Percentiles rank a stretch among this genome's conserved stretches.
These are phyloP conservation scores for Hylomyscus alleni DNA, from an alignment of 2,797 vertebrate genomes.

Conservation along the genomic window DNA sequence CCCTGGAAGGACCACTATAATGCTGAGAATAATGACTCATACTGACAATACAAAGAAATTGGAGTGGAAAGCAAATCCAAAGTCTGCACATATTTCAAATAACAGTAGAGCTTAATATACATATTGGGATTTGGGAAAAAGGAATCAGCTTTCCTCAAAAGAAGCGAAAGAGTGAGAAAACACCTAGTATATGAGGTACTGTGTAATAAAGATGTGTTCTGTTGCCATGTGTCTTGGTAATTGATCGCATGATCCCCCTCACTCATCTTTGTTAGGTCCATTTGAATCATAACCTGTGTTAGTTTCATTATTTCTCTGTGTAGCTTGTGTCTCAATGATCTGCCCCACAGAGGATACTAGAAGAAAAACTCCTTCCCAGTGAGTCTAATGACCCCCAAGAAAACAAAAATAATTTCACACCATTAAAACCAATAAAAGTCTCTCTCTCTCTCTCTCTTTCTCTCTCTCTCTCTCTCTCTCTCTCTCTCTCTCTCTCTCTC, in stretches of 20 bases:
- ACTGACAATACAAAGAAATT: conserved; percentile 1
- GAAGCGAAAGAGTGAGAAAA: neutral
- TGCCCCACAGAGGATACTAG: neutral
- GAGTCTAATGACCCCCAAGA: neutral
- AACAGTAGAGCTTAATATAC: neutral
- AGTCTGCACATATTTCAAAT: neutral
- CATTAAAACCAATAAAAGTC: neutral
- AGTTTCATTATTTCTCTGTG: no score
- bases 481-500: neutral
- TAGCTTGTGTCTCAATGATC: no score
- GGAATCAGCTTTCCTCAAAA: neutral
- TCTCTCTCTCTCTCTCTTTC: no score
- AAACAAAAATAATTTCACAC: neutral
- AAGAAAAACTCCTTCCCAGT: neutral
- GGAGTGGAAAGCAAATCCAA: neutral
- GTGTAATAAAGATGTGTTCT: neutral
- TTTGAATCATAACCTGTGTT: no score
- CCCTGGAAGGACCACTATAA: neutral
- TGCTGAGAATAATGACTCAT: neutral
- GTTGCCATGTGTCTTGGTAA: neutral
- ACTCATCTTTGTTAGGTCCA: no score
- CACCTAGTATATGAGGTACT: neutral
- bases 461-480: neutral
- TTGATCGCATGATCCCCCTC: neutral
- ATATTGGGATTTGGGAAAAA: neutral